Percentiles rank a stretch among this genome's conserved stretches.
These are phyloP conservation scores for Ceratosolen solmsi DNA, from an alignment of 1,140 invertebrate species.

Conservation along the genomic window DNA sequence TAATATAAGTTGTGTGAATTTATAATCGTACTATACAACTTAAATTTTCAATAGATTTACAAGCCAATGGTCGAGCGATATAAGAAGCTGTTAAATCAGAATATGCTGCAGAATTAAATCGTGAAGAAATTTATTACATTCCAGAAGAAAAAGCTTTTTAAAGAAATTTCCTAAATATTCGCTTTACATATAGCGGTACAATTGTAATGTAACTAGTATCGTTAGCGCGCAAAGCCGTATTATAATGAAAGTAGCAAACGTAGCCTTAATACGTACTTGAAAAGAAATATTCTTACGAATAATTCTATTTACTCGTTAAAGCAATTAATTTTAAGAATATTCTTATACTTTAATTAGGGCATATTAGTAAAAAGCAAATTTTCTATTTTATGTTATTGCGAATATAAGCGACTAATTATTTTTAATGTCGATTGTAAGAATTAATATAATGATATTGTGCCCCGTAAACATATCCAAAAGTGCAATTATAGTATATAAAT, in stretches of 20 bases:
- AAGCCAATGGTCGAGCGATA: slow-evolving; percentile 78
- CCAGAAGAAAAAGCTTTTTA: slow-evolving; percentile 5
- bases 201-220: background rate
- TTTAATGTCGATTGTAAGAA: too few species aligned
- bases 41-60: slow-evolving; percentile 74
- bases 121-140: slow-evolving; percentile 13
- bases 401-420: too few species aligned
- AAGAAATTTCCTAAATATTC: background rate
- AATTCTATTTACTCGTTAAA: too few species aligned
- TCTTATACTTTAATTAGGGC: too few species aligned
- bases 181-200: too few species aligned
- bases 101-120: slow-evolving; percentile 44
- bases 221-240: background rate
- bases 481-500: slow-evolving; percentile 22
- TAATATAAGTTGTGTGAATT: too few species aligned
- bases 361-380: too few species aligned
- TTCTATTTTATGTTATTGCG: too few species aligned
- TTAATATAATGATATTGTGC: background rate
- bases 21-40: too few species aligned
- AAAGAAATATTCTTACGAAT: too few species aligned
- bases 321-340: too few species aligned
- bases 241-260: background rate
- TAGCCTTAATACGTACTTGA: too few species aligned
- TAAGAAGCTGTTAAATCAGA: slow-evolving; percentile 71
- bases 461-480: slow-evolving; percentile 12